phyloP scores from a whole-genome alignment of 1,140 invertebrate species.

The Hypsibius dujardini region DNA sequence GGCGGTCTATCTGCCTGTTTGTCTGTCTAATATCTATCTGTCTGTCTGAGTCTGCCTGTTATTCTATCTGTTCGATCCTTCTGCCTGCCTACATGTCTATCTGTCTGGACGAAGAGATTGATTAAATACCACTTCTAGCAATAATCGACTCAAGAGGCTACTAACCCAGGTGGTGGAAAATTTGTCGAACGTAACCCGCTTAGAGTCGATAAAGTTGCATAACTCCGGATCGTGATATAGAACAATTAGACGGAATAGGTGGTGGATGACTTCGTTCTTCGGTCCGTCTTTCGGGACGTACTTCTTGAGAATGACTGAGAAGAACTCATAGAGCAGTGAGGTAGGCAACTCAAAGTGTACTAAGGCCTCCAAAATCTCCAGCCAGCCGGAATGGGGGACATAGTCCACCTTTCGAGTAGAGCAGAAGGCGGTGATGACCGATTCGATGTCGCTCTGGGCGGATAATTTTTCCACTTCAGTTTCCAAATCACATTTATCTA shows the following conservation, averaged over 20 bases:
- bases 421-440: conserved; percentile 83
- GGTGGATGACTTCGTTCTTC: conserved; percentile 38
- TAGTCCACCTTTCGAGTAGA: conserved; percentile 62
- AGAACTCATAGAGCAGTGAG: conserved; percentile 75
- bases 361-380: conserved; percentile 71
- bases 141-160: no score
- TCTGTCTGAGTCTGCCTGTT: no score
- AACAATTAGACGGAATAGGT: conserved; percentile 63
- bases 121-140: no score
- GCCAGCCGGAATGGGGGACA: conserved; percentile 66
- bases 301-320: conserved; percentile 68
- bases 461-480: conserved; percentile 74
- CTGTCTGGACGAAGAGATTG: no score
- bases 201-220: conserved; percentile 87
- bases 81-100: no score
- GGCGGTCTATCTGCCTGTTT: no score
- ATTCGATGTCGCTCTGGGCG: conserved; percentile 76
- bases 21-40: no score
- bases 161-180: conserved; percentile 66
- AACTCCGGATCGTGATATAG: conserved; percentile 94
- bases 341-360: conserved; percentile 66
- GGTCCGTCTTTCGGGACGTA: conserved; percentile 63
- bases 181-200: conserved; percentile 75
- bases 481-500: conserved; percentile 72
- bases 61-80: no score